Conservation (phyloP, 2,797 vertebrate genomes). For the Chaetodon trifasciatus region DNA sequence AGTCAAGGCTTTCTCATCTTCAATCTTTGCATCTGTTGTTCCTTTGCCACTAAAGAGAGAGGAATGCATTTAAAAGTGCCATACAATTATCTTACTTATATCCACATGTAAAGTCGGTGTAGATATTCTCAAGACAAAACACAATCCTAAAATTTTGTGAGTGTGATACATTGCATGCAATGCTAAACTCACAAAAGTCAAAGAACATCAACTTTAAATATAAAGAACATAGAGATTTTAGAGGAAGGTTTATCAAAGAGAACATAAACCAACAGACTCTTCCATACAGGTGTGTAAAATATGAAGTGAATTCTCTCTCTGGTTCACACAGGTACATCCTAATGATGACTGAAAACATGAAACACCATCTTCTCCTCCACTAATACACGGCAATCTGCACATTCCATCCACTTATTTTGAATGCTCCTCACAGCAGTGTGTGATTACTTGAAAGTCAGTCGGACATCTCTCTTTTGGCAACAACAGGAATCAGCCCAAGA, state of each 20-base stretch:
- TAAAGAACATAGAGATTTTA: not conserved
- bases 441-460: conserved; percentile 75
- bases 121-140: not conserved
- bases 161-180: not conserved
- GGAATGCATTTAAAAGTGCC: not conserved
- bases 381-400: conserved; percentile 56
- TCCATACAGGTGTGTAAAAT: not conserved
- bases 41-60: not conserved
- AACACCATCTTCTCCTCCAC: conserved; percentile 30
- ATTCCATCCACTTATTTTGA: conserved; percentile 66
- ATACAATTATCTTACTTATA: not conserved
- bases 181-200: conserved; percentile 3
- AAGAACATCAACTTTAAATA: not conserved
- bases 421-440: conserved; percentile 75
- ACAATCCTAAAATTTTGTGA: not conserved
- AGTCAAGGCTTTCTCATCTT: not conserved
- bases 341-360: conserved; percentile 45
- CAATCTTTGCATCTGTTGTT: not conserved
- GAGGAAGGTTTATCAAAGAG: not conserved
- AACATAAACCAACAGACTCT: not conserved
- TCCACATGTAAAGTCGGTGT: not conserved
- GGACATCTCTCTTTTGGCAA: conserved; percentile 77
- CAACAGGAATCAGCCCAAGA: conserved; percentile 67
- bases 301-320: not conserved
- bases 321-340: conserved; percentile 38